phyloP scores from a whole-genome alignment of 2,888 invertebrate species.

The Epistrophe eligans region DNA sequence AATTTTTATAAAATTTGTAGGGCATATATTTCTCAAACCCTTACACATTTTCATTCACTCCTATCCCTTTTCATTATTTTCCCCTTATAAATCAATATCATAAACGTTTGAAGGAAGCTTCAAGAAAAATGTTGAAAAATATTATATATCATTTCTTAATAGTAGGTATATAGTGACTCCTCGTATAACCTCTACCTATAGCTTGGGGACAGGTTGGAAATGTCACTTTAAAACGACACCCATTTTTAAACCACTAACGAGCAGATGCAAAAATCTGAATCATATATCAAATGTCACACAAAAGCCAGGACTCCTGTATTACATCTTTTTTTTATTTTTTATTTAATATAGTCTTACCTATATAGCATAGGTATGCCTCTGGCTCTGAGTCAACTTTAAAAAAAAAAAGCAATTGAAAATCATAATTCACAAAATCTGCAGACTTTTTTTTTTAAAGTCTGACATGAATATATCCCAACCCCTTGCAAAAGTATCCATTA shows the following conservation, averaged over 20 bases:
- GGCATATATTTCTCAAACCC: background rate
- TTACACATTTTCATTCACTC: background rate
- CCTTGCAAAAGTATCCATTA: conserved; percentile 54
- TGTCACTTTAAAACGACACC: conserved; percentile 38
- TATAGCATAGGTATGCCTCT: background rate
- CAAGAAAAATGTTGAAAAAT: background rate
- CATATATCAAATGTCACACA: conserved; percentile 36
- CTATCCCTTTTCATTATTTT: background rate
- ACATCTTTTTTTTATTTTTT: background rate
- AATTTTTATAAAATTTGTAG: background rate
- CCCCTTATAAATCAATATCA: background rate
- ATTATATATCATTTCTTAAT: conserved; percentile 5
- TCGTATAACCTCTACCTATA: background rate
- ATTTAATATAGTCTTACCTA: background rate
- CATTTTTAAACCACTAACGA: conserved; percentile 18
- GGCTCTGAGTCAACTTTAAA: conserved; percentile 1
- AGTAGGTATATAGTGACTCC: background rate
- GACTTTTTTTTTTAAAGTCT: conserved; percentile 3
- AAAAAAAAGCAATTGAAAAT: conserved; percentile 35
- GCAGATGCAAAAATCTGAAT: conserved; percentile 39
- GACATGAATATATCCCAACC: conserved; percentile 10
- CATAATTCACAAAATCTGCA: conserved; percentile 64
- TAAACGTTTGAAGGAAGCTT: conserved; percentile 6
- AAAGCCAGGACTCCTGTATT: conserved; percentile 7
- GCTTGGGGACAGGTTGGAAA: conserved; percentile 2